These are phyloP conservation scores for Anomalospiza imberbis DNA, from an alignment of 2,797 vertebrate species.

Conservation along the genomic window DNA sequence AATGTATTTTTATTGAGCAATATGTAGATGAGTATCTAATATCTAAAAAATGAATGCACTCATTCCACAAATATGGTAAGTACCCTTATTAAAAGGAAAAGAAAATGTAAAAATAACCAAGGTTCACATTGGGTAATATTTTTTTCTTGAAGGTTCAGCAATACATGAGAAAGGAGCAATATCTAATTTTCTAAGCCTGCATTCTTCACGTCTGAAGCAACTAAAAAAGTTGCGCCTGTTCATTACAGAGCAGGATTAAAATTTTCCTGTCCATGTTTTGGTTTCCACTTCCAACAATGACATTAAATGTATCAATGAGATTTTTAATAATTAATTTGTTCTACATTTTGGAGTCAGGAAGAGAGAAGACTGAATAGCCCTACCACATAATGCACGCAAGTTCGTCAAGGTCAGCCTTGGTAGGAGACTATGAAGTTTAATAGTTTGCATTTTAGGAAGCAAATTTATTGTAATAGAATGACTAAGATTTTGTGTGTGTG, in stretches of 20 bases:
- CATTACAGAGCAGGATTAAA: neutral
- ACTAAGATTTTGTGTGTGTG: neutral
- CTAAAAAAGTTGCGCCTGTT: neutral
- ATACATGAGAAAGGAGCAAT: neutral
- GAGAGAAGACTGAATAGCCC: neutral
- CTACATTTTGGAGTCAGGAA: neutral
- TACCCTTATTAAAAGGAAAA: neutral
- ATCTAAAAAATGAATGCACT: neutral
- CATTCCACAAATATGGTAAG: neutral
- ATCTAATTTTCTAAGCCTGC: neutral
- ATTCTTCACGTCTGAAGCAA: neutral
- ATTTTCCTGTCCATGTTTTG: neutral
- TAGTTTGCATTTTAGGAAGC: neutral
- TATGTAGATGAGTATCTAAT: neutral
- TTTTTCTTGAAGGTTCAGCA: neutral
- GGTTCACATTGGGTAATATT: neutral
- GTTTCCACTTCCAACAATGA: neutral
- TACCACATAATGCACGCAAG: neutral
- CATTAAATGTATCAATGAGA: neutral
- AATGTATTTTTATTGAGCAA: neutral
- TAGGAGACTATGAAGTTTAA: neutral
- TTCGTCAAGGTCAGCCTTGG: neutral
- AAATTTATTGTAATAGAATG: neutral
- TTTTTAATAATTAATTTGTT: slow-evolving; percentile 9
- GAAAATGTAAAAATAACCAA: neutral